Base-by-base conservation (phyloP, 2,888 invertebrate genomes). In the Timema cristinae region DNA sequence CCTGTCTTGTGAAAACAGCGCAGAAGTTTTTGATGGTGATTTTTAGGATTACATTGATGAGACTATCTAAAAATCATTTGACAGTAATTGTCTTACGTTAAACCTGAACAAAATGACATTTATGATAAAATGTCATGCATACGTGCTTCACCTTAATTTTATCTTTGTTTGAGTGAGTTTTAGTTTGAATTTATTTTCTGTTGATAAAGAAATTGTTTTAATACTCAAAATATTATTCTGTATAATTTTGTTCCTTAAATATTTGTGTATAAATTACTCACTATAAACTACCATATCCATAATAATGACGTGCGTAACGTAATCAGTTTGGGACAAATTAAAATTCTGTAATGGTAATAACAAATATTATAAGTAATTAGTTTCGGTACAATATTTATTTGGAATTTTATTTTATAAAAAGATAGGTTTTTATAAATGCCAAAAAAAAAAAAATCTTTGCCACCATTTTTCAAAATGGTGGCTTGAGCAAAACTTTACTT, bases 401-500 rank as follows among this genome's bases (percentile, higher is more conserved):
- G 9, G 13, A 59, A 4, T n/a, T n/a, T 4, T 59, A 16, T 59
- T 59, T 59, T 59, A 6, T 59, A n/a, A n/a, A 54, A 15, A n/a
- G 54, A 0, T 13, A n/a, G 6, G 54, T 8, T 7, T 54, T 59
- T n/a, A 13, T 8, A 59, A 59, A n/a, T n/a, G 9, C 4, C 15
- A 59, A 59, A n/a, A 59, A 59, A 32, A n/a, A 15, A 59, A 8
- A 59, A 16, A n/a, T n/a, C n/a, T 59, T 5, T 15, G 59, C 13
- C 15, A 5, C 15, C 59, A 59, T 59, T 59, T 59, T 59, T 9
- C 59, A 59, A 56, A 32, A 59, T 59, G 59, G 59, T 13, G 15
- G 59, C 59, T 54, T n/a, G 59, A n/a, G 7, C 56, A 59, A 15
- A 52, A 59, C 59, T 59, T 11, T 59, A 11, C n/a, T 59, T 59